Base-by-base conservation (phyloP, 1,140 invertebrate genomes). In the Cotesia chilonis region DNA sequence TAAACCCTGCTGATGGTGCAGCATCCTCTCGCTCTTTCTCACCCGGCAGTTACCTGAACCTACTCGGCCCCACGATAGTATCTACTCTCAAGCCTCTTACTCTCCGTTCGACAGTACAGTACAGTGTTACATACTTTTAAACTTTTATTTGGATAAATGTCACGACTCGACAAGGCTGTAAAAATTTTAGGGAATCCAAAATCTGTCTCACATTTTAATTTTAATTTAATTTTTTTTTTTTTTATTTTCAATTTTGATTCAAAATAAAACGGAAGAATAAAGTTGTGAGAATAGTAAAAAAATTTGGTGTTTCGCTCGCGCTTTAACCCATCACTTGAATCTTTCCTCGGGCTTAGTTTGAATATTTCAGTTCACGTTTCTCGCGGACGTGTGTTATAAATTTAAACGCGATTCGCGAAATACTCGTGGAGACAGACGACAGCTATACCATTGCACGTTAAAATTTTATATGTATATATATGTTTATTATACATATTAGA, bases 321-420 rank as follows among this genome's bases (percentile, higher is more conserved):
- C 41, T 47, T 47, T 47, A 47, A 47, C 41, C 6, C 10, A 47
- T 47, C 41, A 47, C 41, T 47, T 47, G 6, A 47, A 47, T 47
- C 6, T 47, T 37, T 54, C 28, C 28, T 38, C n/a, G 41, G 54
- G 70, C 71, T 71, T 74, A 74, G 70, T 69, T 70, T 81, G 72
- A 81, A 81, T 81, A 80, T 80, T 80, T 80, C 78, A 78, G 60
- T 51, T 74, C 77, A 77, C 77, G 74, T 78, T 71, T 35, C 57
- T 51, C 52, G 55, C 9, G 73, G 54, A 73, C 75, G 76, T 76
- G 76, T 71, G 79, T 78, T 80, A 80, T 80, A 80, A 80, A 80
- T 79, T 80, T 77, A 71, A 75, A 76, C 71, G 68, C 74, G 55
- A 70, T 76, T 72, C 70, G 74, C 63, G 54, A 74, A 75, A 76